Evolutionary conservation across 92 coral and sea anemone species (phyloP), one percentile per base, ranked within the genome.

Genomic region (Anthopleura xanthogrammica): DNA sequence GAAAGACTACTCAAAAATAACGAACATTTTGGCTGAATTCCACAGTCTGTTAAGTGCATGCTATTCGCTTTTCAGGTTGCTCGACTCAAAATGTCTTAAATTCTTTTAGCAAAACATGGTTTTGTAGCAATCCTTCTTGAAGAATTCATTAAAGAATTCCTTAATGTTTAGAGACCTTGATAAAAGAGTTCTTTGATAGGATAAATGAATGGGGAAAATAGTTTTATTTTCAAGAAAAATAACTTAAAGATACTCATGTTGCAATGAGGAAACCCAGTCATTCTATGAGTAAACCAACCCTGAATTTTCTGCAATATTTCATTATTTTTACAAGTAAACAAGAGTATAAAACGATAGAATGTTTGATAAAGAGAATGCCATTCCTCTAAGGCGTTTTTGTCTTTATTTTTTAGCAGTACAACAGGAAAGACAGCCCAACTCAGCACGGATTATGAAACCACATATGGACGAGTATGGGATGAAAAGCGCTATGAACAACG

Each of bases 391-490:
- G 70, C 36, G 14, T 22, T 4, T 52, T 22, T 81, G 36, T 71
- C 20, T 88, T 72, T 68, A 43, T 62, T 20, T 79, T 88, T 13
- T 50, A 96, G 99, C 99, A 3, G 99, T 96, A 9, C 99, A 96
- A 52, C 99, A 96, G 76, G 99, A 96, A 70, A 81, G 99, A 43
- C 99, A 96, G 74, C 99, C 99, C 1, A 96, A 96, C 81, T 96
- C 99, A 16, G 86, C 95, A 50, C 93, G 99, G 54, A 85, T 97
- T 52, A 83, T 95, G n/a, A 97, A 94, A 73, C 93, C 97, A 5
- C 89, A 91, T 17, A 83, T 94, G 1, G 99, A 97, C 79, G 99
- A 97, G 41, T 90, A 85, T 83, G 95, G 89, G 12, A 80, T 83
- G 71, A 77, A 87, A 41, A 94, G 90, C 68, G 83, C 89, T 10